Evolutionary conservation across 2,113 vertebrate species (phyloP).

Genomic region (Spheniscus mendiculus): DNA sequence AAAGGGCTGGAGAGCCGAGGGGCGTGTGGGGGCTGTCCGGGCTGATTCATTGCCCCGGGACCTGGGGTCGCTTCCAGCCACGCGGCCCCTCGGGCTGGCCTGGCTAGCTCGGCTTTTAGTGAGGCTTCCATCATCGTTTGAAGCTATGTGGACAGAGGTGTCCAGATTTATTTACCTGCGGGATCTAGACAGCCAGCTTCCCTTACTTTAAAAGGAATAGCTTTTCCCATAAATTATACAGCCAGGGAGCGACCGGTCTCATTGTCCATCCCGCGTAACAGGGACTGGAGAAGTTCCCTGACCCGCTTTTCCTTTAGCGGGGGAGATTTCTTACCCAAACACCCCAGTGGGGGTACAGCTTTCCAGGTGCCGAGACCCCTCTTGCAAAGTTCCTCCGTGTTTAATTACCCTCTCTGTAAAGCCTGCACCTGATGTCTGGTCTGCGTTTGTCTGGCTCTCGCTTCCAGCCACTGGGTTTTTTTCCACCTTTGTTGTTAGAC

Average conservation of each 20-base stretch:
- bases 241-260: fast-evolving
- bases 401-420: not conserved
- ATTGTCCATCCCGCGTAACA: too few relatives aligned
- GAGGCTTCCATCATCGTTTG: fast-evolving
- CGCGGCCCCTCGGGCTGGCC: fast-evolving
- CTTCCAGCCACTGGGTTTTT: not conserved
- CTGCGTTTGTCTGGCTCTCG: not conserved
- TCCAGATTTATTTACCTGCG: not conserved
- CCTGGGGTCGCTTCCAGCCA: not conserved
- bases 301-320: not conserved
- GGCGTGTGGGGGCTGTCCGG: fast-evolving
- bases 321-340: fast-evolving
- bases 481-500: conserved; percentile 48
- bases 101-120: fast-evolving
- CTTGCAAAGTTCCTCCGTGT: not conserved
- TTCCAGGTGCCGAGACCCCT: not conserved
- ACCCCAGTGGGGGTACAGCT: fast-evolving
- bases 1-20: fast-evolving
- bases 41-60: not conserved
- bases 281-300: not conserved
- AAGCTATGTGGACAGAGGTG: not conserved
- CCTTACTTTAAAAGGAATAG: fast-evolving
- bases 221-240: not conserved
- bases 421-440: not conserved
- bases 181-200: not conserved